A percentile compares a stretch with the other conserved stretches of the same genome.
These are phyloP conservation scores for Sylvia borin DNA, from an alignment of 2,797 vertebrate genomes.

Conservation along the genomic window DNA sequence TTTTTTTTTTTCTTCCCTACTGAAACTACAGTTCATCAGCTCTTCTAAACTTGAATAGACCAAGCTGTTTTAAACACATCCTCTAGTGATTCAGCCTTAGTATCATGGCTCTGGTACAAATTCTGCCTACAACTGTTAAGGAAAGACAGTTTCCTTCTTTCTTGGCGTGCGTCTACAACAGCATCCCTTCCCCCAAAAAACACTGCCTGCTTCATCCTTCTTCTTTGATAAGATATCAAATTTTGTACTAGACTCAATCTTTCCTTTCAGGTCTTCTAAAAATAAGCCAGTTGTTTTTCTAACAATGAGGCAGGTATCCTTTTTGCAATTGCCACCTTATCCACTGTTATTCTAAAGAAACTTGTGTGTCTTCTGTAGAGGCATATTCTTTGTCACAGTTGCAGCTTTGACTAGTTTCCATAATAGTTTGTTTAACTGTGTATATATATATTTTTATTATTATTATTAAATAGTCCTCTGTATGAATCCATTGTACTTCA, in stretches of 20 bases:
- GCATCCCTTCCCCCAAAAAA: constrained; percentile 56
- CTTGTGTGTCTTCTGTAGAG: not conserved
- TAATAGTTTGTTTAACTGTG: not conserved
- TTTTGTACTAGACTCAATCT: constrained; percentile 7
- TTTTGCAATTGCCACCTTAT: not conserved
- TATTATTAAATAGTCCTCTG: not conserved
- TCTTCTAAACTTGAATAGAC: constrained; percentile 71
- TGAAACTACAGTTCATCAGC: constrained; percentile 61
- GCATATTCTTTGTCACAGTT: not conserved
- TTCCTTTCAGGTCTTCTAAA: constrained; percentile 20
- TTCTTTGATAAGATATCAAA: constrained; percentile 22
- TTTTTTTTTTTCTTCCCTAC: not conserved
- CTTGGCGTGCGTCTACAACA: constrained; percentile 59
- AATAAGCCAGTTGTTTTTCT: not conserved
- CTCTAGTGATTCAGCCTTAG: constrained; percentile 70
- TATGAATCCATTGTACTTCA: not conserved
- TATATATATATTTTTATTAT: not conserved
- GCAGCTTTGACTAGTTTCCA: not conserved
- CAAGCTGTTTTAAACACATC: constrained; percentile 75
- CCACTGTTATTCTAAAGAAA: not conserved
- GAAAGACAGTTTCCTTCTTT: constrained; percentile 71
- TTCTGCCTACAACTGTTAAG: constrained; percentile 72
- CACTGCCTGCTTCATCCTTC: constrained; percentile 47
- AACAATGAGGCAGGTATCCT: not conserved
- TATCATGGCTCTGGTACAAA: constrained; percentile 69